Percentiles rank a stretch among this genome's conserved stretches.
phyloP scores from a whole-genome alignment of 2,797 vertebrate genomes.

The Urocyon cinereoargenteus region DNA sequence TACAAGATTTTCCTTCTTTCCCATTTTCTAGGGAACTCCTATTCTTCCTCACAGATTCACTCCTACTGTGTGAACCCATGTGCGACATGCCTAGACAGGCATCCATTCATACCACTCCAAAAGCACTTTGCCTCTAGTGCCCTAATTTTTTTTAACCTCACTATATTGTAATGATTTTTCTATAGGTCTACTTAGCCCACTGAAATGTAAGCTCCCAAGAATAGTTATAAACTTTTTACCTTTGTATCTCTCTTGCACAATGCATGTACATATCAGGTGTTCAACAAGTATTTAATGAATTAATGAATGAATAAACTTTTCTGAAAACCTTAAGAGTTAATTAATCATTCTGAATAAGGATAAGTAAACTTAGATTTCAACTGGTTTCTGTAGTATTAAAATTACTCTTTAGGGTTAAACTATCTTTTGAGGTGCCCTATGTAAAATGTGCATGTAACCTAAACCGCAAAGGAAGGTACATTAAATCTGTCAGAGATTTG shows the following conservation, averaged over 20 bases:
- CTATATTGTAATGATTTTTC: background rate
- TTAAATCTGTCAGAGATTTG: background rate
- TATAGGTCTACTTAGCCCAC: background rate
- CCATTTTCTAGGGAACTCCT: background rate
- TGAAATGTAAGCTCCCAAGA: background rate
- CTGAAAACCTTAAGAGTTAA: conserved; percentile 8
- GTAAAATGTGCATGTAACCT: background rate
- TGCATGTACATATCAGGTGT: background rate
- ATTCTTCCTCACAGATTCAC: conserved; percentile 4
- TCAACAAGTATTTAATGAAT: background rate
- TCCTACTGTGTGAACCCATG: background rate
- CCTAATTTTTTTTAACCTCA: background rate
- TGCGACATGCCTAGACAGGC: background rate
- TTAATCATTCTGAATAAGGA: conserved; percentile 33
- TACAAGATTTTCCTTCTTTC: background rate
- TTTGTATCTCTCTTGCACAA: background rate
- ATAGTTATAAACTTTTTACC: background rate
- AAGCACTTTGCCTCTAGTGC: background rate
- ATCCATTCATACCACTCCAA: background rate
- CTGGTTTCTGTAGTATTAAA: background rate
- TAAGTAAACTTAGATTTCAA: conserved; percentile 43
- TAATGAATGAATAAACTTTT: conserved; percentile 49
- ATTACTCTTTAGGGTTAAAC: background rate
- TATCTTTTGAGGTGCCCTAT: background rate
- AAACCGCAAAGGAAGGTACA: background rate